A percentile compares a stretch with the other conserved stretches of the same genome.
Conservation (phyloP, 1,140 invertebrate genomes). For the Drosophila triauraria region DNA sequence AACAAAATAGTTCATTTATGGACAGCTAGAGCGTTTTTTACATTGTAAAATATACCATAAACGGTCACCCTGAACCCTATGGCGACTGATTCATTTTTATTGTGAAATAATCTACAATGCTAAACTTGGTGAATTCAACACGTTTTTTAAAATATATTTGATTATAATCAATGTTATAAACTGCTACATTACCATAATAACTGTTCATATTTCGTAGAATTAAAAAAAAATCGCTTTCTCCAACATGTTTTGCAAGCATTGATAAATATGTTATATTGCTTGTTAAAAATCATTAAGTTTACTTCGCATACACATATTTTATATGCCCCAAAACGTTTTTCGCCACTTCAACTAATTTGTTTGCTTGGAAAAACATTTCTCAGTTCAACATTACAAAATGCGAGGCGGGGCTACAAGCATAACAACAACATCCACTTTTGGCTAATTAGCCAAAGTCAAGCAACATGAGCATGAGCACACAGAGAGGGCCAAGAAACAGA, state of each 20-base stretch:
- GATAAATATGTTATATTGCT: too few relatives aligned
- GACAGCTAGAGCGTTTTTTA: too few relatives aligned
- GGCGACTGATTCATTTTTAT: constrained; percentile 29
- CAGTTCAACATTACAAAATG: constrained; percentile 43
- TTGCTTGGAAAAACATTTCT: constrained; percentile 21
- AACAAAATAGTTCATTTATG: too few relatives aligned
- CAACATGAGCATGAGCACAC: constrained; percentile 40
- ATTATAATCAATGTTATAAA: background rate
- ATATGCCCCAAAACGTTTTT: background rate
- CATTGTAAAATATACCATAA: too few relatives aligned
- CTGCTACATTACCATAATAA: too few relatives aligned
- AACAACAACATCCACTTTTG: constrained; percentile 43
- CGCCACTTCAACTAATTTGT: constrained; percentile 40
- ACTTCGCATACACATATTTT: background rate
- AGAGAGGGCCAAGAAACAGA: constrained; percentile 33
- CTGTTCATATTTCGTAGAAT: background rate
- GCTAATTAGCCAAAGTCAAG: constrained; percentile 55
- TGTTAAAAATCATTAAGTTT: background rate
- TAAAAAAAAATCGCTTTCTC: background rate
- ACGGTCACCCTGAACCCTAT: too few relatives aligned
- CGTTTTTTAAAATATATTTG: background rate
- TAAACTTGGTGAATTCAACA: background rate
- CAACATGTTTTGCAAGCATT: too few relatives aligned
- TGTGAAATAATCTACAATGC: constrained; percentile 14
- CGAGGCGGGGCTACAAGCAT: constrained; percentile 13